Evolutionary conservation across 2,797 vertebrate genomes (phyloP).

Genomic region (Sphenodon punctatus): DNA sequence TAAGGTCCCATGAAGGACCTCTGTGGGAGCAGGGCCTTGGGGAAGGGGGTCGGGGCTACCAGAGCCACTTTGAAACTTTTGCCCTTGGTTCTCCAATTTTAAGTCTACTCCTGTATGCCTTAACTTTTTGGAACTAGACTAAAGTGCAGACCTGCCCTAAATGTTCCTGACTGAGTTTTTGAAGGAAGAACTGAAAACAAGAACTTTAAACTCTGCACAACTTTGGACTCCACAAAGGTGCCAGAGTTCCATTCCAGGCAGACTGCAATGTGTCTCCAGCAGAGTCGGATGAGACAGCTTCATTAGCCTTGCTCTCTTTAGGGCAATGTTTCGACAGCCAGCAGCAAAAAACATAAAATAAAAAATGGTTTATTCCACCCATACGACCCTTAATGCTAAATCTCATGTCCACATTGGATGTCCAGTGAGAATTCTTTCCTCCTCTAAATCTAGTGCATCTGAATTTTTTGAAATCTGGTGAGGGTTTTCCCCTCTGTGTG

Average conservation of each 20-base stretch:
- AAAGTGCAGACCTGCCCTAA: too few species aligned
- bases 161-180: background rate
- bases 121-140: too few species aligned
- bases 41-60: too few species aligned
- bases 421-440: background rate
- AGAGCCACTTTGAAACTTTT: too few species aligned
- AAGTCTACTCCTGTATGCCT: too few species aligned
- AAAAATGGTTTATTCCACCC: too few species aligned
- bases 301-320: background rate
- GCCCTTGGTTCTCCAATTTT: too few species aligned
- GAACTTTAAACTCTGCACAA: rapidly evolving
- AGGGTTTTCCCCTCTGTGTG: background rate
- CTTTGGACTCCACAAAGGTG: background rate
- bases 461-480: rapidly evolving
- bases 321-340: background rate
- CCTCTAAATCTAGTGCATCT: constrained; percentile 9
- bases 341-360: background rate
- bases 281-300: background rate
- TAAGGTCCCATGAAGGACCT: too few species aligned
- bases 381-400: background rate
- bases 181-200: background rate
- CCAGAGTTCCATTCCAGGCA: background rate
- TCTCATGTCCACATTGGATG: background rate
- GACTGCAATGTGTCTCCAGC: background rate
- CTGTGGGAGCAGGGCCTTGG: too few species aligned